Evolutionary conservation across 2,113 vertebrate species (phyloP).

Genomic region (Eupsittula cactorum): DNA sequence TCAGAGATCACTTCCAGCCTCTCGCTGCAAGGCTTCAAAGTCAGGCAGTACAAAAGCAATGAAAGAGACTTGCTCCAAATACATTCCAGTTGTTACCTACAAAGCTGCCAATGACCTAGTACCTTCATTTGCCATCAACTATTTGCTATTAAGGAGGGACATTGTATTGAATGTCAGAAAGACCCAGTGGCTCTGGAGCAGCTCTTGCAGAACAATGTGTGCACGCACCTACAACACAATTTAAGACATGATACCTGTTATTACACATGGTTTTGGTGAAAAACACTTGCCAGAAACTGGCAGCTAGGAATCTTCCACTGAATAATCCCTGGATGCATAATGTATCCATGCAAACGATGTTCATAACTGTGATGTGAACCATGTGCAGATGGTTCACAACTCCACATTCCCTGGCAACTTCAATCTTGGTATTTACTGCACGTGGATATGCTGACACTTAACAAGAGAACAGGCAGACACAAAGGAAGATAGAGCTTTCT

Average conservation of each 20-base stretch:
- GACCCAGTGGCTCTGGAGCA: neutral
- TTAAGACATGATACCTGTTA: neutral
- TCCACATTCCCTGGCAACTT: neutral
- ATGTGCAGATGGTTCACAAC: fast-evolving
- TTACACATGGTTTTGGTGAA: neutral
- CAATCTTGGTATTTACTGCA: neutral
- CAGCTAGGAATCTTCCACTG: neutral
- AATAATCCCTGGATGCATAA: neutral
- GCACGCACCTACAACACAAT: neutral
- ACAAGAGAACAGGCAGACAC: neutral
- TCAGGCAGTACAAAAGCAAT: neutral
- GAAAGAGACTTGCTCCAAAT: neutral
- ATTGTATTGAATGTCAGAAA: neutral
- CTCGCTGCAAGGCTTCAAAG: neutral
- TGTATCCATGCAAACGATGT: neutral
- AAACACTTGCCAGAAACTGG: neutral
- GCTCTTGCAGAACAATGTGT: neutral
- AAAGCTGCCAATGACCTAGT: neutral
- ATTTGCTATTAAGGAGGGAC: neutral
- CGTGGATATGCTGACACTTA: neutral
- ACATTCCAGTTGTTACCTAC: neutral
- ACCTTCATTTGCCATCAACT: neutral
- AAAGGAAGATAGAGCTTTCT: neutral
- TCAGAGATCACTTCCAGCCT: neutral
- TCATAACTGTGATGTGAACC: neutral